Evolutionary conservation across 2,113 vertebrate genomes (phyloP).

Genomic region (Spermophilus dauricus): DNA sequence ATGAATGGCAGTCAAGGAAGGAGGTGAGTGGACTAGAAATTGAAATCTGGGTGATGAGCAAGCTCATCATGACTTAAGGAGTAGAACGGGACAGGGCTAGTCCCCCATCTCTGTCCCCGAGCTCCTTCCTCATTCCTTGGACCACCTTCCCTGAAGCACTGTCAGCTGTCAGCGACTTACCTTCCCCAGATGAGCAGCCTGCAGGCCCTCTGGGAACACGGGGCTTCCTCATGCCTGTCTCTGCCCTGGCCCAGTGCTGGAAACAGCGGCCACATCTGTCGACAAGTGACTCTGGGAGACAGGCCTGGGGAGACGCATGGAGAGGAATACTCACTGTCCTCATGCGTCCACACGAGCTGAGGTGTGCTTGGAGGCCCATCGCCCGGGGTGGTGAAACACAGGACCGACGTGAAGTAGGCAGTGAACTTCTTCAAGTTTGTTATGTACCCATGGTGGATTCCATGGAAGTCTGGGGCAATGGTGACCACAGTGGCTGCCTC

Average conservation of each 20-base stretch:
- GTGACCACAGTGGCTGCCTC: constrained; percentile 90
- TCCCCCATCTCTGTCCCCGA: neutral
- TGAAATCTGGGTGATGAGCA: neutral
- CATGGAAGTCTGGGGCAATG: constrained; percentile 96
- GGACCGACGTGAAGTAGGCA: constrained; percentile 92
- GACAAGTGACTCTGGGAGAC: accelerated
- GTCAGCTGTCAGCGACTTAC: no score
- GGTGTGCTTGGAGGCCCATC: constrained; percentile 94
- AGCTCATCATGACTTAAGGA: neutral
- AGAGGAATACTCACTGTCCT: constrained; percentile 93
- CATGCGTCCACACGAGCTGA: constrained; percentile 92
- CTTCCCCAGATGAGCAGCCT: accelerated
- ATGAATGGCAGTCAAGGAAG: neutral
- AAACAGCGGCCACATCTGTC: accelerated
- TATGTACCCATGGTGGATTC: constrained; percentile 93
- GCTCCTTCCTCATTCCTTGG: no score
- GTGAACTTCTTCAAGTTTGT: constrained; percentile 94
- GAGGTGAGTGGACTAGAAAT: neutral
- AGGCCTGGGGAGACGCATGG: no score
- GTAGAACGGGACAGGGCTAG: neutral
- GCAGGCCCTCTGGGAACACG: neutral
- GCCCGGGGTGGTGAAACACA: constrained; percentile 97
- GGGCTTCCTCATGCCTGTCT: accelerated
- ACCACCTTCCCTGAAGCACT: no score
- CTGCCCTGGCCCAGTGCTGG: accelerated